A percentile compares a stretch with the other conserved stretches of the same genome.
Conservation (phyloP, 2,113 vertebrate species). For the Lagenorhynchus albirostris region DNA sequence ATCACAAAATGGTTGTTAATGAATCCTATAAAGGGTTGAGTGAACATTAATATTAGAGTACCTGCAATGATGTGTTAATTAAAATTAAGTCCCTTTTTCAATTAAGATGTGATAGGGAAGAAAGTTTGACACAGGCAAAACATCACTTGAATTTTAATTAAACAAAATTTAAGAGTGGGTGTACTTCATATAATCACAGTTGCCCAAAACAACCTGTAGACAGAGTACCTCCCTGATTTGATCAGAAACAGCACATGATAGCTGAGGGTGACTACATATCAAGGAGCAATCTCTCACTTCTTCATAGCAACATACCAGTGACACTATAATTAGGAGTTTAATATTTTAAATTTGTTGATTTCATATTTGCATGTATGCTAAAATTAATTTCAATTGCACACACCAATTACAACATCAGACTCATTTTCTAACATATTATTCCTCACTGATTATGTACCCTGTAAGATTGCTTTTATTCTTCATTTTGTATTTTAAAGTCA, state of each 20-base stretch:
- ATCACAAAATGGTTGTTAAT: slow-evolving; percentile 57
- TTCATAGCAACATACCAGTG: slow-evolving; percentile 62
- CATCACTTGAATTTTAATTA: slow-evolving; percentile 57
- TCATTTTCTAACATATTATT: slow-evolving; percentile 85
- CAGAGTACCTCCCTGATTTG: neutral
- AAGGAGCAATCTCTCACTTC: slow-evolving; percentile 63
- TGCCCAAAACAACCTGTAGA: slow-evolving; percentile 47
- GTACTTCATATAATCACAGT: neutral
- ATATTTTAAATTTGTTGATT: slow-evolving; percentile 85
- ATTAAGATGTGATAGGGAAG: slow-evolving; percentile 47
- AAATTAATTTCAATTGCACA: slow-evolving; percentile 88
- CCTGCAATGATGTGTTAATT: slow-evolving; percentile 62
- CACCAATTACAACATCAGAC: slow-evolving; percentile 85
- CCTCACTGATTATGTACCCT: slow-evolving; percentile 84
- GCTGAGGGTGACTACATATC: slow-evolving; percentile 41
- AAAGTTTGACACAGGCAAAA: slow-evolving; percentile 46
- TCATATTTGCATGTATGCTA: slow-evolving; percentile 83
- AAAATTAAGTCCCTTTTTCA: slow-evolving; percentile 63
- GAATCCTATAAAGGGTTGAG: slow-evolving; percentile 52
- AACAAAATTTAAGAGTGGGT: neutral
- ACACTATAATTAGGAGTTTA: slow-evolving; percentile 83
- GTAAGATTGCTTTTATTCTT: slow-evolving; percentile 86
- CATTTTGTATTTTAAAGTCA: slow-evolving; percentile 86
- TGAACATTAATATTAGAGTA: slow-evolving; percentile 64
- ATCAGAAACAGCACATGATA: slow-evolving; percentile 35